These are phyloP conservation scores for Drosophila tropicalis DNA, from an alignment of 1,140 invertebrate genomes.

Conservation along the genomic window DNA sequence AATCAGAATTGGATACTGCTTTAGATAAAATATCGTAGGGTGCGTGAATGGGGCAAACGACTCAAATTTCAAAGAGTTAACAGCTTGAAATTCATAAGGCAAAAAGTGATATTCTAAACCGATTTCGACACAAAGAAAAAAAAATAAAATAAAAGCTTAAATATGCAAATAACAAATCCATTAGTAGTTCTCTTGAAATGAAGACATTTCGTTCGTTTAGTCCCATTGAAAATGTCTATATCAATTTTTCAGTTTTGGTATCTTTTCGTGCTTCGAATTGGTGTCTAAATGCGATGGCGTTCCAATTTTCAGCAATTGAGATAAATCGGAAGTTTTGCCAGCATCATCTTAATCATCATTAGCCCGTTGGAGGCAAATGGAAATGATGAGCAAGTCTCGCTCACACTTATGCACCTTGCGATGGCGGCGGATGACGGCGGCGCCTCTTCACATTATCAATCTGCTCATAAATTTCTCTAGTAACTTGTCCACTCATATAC, in stretches of 20 bases:
- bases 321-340: slow-evolving; percentile 79
- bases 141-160: slow-evolving; percentile 29
- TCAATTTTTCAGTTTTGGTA: slow-evolving; percentile 65
- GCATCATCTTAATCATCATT: slow-evolving; percentile 44
- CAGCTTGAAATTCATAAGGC: slow-evolving; percentile 37
- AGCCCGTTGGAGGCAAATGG: too few species aligned
- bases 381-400: background rate
- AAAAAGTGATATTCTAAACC: slow-evolving; percentile 48
- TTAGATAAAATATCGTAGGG: too few species aligned
- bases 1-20: background rate
- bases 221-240: slow-evolving; percentile 43
- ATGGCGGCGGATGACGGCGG: slow-evolving; percentile 43
- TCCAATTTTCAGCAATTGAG: slow-evolving; percentile 82
- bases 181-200: slow-evolving; percentile 47
- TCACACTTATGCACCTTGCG: slow-evolving; percentile 68
- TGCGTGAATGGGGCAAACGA: slow-evolving; percentile 14
- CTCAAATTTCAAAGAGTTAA: slow-evolving; percentile 77
- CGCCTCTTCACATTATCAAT: slow-evolving; percentile 76
- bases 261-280: slow-evolving; percentile 70
- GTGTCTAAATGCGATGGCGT: slow-evolving; percentile 78
- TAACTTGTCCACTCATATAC: slow-evolving; percentile 22
- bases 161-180: slow-evolving; percentile 31
- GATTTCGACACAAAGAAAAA: slow-evolving; percentile 24
- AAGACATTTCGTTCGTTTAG: slow-evolving; percentile 62
- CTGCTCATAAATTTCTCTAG: slow-evolving; percentile 72